A percentile compares a stretch with the other conserved stretches of the same genome.
Evolutionary conservation across 2,797 vertebrate species (phyloP).

Genomic region (Trematomus bernacchii): DNA sequence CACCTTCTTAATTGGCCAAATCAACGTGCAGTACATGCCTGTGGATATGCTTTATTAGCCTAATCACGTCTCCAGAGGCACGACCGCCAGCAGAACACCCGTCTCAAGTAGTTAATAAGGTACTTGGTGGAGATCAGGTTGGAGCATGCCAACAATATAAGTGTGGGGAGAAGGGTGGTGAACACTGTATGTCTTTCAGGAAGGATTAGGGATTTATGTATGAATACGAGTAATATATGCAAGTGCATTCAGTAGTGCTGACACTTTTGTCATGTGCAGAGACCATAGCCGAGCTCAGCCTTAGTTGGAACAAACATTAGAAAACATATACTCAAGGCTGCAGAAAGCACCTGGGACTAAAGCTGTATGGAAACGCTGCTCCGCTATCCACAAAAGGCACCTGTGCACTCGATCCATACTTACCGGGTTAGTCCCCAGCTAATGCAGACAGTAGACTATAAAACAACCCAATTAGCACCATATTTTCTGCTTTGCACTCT

Average conservation of each 20-base stretch:
- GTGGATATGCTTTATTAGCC: conserved; percentile 80
- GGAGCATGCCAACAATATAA: conserved; percentile 64
- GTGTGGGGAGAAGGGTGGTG: conserved; percentile 38
- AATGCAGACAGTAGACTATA: conserved; percentile 35
- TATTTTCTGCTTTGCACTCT: conserved; percentile 25
- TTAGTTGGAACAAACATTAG: conserved; percentile 50
- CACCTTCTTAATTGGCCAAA: conserved; percentile 81
- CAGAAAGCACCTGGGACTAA: conserved; percentile 48
- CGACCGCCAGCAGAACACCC: conserved; percentile 66
- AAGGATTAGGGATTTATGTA: conserved; percentile 61
- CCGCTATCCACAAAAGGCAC: conserved; percentile 21
- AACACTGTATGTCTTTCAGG: conserved; percentile 55
- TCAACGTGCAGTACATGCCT: conserved; percentile 75
- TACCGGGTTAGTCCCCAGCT: conserved; percentile 24
- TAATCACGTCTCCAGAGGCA: conserved; percentile 78
- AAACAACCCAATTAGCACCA: conserved; percentile 34
- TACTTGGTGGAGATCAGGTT: conserved; percentile 68
- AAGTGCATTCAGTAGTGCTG: conserved; percentile 55
- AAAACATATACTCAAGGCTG: conserved; percentile 54
- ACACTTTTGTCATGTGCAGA: conserved; percentile 40
- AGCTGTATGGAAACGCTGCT: conserved; percentile 19
- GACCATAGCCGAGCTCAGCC: conserved; percentile 37
- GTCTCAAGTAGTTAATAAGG: conserved; percentile 76
- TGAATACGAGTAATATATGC: conserved; percentile 63
- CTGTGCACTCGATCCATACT: conserved; percentile 32